phyloP scores from a whole-genome alignment of 2,113 vertebrate species.

The Eupsittula cactorum region DNA sequence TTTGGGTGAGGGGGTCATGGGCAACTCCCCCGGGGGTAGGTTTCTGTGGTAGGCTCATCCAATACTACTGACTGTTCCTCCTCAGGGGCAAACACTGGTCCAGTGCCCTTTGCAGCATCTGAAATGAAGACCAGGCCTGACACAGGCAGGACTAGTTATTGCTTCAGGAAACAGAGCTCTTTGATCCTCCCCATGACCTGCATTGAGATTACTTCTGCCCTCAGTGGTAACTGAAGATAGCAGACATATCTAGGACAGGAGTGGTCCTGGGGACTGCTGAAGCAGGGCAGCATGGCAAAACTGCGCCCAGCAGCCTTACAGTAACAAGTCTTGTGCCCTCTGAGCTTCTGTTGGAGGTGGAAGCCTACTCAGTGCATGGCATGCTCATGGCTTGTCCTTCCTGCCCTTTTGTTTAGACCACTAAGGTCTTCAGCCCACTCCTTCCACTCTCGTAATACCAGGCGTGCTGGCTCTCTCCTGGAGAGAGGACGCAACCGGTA shows the following conservation, averaged over 20 bases:
- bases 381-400: not conserved
- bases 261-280: not conserved
- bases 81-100: not conserved
- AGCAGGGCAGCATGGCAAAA: not conserved
- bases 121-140: not conserved
- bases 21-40: not conserved
- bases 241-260: not conserved
- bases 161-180: not conserved
- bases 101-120: not conserved
- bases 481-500: not conserved
- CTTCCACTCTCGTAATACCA: not conserved
- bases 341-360: not conserved
- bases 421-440: not conserved
- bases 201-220: not conserved
- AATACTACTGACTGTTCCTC: not conserved
- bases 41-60: not conserved
- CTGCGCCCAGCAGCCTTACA: not conserved
- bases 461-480: not conserved
- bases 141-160: not conserved
- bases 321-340: not conserved
- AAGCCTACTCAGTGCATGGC: fast-evolving
- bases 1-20: not conserved
- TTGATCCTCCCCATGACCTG: not conserved
- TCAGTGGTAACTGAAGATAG: not conserved
- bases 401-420: not conserved